Base-by-base conservation (phyloP, 1,140 invertebrate species). In the Dendroctonus ponderosae region DNA sequence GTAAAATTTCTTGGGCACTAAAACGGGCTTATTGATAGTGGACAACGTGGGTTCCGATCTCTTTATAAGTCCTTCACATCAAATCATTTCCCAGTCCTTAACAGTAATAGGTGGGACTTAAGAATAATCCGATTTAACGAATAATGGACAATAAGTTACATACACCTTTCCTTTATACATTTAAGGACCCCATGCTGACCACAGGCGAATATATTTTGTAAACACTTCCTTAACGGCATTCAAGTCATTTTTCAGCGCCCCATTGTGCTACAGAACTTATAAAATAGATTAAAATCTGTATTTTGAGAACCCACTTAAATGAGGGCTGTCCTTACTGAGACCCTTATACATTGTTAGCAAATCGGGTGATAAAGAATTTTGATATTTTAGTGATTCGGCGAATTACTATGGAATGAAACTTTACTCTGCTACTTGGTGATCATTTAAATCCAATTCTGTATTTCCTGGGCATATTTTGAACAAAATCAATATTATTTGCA, bases 141-240 rank as follows among this genome's bases (percentile, higher is more conserved):
- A 52, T 50, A 59, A 61, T 53, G 38, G 14, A 62, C 44, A 60
- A 65, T 51, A 58, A 68, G 42, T 26, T 65, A 64, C 48, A 59
- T 62, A 58, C 53, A 62, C 59, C 63, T 56, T 69, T 69, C 60
- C 49, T 43, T 70, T 70, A 49, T 70, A 26, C 38, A 6, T 1
- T 39, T 64, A 64, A 63, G 51, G 66, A 71, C 66, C 69, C 50
- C 69, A 68, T 68, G 62, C 67, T 62, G 66, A 51, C 67, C 62
- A 50, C 56, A 50, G 63, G 60, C 44, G 57, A 62, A 53, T 56
- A 68, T 70, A 63, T 67, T 70, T 70, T 71, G 69, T 68, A 71
- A 71, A 68, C 69, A 71, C 63, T 71, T 68, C 69, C 66, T 63
- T 71, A 71, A 71, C 57, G 66, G 66, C 60, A 71, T 71, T 68